These are phyloP conservation scores for Drosophila sproati DNA, from an alignment of 1,140 invertebrate species.

Conservation along the genomic window DNA sequence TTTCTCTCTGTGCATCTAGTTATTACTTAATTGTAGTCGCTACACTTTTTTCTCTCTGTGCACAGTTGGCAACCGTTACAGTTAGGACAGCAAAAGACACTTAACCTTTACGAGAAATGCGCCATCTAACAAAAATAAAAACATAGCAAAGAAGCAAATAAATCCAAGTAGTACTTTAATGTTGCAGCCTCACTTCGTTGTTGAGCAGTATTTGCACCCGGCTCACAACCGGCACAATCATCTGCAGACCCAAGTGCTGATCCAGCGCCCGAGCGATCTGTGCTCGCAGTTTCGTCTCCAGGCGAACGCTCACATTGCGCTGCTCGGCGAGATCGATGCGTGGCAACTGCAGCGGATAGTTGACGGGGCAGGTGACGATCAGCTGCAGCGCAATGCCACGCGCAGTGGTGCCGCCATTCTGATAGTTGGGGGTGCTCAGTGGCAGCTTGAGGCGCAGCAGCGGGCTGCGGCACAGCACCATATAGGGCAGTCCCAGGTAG, in stretches of 20 bases:
- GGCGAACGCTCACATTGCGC: slow-evolving; percentile 49
- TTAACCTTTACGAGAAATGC: slow-evolving; percentile 29
- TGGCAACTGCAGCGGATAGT: slow-evolving; percentile 56
- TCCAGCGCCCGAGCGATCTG: slow-evolving; percentile 55
- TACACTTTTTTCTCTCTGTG: neutral
- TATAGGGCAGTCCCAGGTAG: slow-evolving; percentile 61
- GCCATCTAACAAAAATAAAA: neutral
- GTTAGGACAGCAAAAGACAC: slow-evolving; percentile 41
- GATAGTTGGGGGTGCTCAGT: slow-evolving; percentile 59
- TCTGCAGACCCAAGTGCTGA: slow-evolving; percentile 63
- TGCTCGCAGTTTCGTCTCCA: slow-evolving; percentile 43
- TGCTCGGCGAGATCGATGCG: slow-evolving; percentile 58
- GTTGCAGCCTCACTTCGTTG: slow-evolving; percentile 15
- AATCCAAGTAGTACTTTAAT: slow-evolving; percentile 22
- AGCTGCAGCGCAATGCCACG: slow-evolving; percentile 56
- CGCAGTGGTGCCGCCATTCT: slow-evolving; percentile 8
- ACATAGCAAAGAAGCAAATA: neutral
- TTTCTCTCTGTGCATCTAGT: no score
- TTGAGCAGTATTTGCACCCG: slow-evolving; percentile 64
- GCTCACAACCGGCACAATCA: slow-evolving; percentile 65
- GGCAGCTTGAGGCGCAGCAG: slow-evolving; percentile 52
- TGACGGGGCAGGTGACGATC: slow-evolving; percentile 55
- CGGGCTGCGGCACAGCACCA: slow-evolving; percentile 53
- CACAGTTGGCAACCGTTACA: slow-evolving; percentile 11
- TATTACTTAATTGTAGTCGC: no score